Evolutionary conservation across 2,888 invertebrate genomes (phyloP).

Genomic region (Limnephilus auricula): DNA sequence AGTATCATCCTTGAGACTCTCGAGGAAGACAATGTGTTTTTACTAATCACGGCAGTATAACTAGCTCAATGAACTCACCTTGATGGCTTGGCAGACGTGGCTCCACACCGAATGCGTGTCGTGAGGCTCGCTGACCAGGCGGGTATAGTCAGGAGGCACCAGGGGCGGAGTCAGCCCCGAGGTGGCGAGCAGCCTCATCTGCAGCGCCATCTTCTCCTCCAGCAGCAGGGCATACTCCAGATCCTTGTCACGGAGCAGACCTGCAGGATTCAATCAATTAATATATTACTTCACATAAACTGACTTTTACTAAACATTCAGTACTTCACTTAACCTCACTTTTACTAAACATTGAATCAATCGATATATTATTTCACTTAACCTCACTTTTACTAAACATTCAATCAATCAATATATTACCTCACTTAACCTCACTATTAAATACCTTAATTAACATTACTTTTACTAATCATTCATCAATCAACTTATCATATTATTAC

Average conservation of each 20-base stretch:
- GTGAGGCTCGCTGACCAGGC: conserved; percentile 86
- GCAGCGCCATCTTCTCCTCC: conserved; percentile 92
- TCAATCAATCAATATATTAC: too few species aligned
- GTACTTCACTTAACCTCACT: too few species aligned
- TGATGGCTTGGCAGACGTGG: conserved; percentile 86
- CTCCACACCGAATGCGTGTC: conserved; percentile 90
- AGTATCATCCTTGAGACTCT: too few species aligned
- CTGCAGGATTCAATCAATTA: conserved; percentile 72
- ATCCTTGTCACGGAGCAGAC: conserved; percentile 91
- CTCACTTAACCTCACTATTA: too few species aligned
- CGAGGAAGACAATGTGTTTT: too few species aligned
- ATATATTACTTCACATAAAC: not conserved
- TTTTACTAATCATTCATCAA: too few species aligned
- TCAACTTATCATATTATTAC: too few species aligned
- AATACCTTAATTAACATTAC: too few species aligned
- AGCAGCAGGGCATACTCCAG: conserved; percentile 90
- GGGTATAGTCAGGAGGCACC: conserved; percentile 84
- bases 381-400: too few species aligned
- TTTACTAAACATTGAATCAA: too few species aligned
- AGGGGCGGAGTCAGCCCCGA: conserved; percentile 75
- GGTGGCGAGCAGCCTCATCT: conserved; percentile 86
- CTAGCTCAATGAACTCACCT: conserved; percentile 74
- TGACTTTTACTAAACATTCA: not conserved
- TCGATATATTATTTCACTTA: too few species aligned
- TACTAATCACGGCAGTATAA: not conserved